Percentiles rank a stretch among this genome's conserved stretches.
phyloP scores from a whole-genome alignment of 1,140 invertebrate species.

The Nilaparvata lugens region DNA sequence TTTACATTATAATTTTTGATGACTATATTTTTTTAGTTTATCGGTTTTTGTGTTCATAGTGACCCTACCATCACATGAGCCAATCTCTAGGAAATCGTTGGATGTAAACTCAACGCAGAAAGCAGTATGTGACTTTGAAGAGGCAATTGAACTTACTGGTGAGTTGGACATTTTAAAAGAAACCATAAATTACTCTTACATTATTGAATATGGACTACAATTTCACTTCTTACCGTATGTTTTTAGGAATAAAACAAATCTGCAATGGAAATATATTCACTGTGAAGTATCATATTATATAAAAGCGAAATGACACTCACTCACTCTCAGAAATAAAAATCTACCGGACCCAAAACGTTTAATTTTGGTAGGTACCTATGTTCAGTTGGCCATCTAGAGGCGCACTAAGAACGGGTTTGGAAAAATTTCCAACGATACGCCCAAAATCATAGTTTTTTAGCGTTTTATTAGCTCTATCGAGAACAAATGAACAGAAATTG shows the following conservation, averaged over 20 bases:
- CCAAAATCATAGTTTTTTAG: too few relatives aligned
- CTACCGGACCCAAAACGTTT: too few relatives aligned
- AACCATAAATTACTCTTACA: background rate
- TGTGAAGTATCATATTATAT: background rate
- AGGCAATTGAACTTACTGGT: slow-evolving; percentile 69
- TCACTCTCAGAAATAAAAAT: too few relatives aligned
- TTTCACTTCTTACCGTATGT: background rate
- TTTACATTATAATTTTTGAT: background rate
- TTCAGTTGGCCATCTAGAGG: too few relatives aligned
- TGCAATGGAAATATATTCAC: background rate
- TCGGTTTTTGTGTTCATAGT: background rate
- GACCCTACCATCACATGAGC: background rate
- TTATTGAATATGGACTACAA: background rate
- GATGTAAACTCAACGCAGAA: slow-evolving; percentile 33
- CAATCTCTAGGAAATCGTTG: background rate
- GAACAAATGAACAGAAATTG: too few relatives aligned
- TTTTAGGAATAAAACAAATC: background rate
- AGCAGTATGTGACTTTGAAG: slow-evolving; percentile 57
- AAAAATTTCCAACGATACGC: too few relatives aligned
- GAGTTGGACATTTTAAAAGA: slow-evolving; percentile 22
- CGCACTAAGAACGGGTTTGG: too few relatives aligned
- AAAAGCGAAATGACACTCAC: too few relatives aligned
- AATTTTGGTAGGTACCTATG: too few relatives aligned
- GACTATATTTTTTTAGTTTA: background rate
- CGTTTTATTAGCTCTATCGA: too few relatives aligned